Percentiles rank a stretch among this genome's conserved stretches.
Conservation (phyloP, 1,140 invertebrate species). For the Achatina immaculata region DNA sequence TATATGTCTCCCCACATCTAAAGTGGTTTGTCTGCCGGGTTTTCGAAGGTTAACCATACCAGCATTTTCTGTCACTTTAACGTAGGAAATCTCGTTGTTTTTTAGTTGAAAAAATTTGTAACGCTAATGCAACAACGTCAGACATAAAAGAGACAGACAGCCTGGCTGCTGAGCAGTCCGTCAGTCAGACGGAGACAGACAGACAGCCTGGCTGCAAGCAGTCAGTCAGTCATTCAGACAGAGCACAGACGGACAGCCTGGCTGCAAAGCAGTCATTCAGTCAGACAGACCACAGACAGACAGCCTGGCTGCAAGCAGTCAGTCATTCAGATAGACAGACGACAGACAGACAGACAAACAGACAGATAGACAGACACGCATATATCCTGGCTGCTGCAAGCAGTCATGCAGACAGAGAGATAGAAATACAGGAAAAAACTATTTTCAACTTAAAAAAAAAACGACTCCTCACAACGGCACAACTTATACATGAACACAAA, state of each 20-base stretch:
- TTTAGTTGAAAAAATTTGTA: too few species aligned
- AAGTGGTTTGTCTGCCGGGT: too few species aligned
- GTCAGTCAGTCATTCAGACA: not conserved
- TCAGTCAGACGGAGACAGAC: not conserved
- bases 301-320: not conserved
- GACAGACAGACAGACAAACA: too few species aligned
- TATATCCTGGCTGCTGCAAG: not conserved
- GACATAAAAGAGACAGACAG: slow-evolving; percentile 6
- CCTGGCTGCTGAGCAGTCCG: not conserved
- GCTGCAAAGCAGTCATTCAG: not conserved
- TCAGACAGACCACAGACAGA: not conserved
- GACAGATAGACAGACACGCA: too few species aligned
- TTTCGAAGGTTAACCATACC: too few species aligned
- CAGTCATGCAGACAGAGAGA: not conserved
- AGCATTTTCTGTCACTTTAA: too few species aligned
- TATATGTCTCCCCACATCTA: too few species aligned
- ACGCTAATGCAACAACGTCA: too few species aligned
- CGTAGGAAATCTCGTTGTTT: too few species aligned
- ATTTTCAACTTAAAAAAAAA: not conserved
- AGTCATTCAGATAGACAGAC: too few species aligned
- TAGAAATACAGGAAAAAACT: not conserved
- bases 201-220: not conserved
- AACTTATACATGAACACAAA: too few species aligned
- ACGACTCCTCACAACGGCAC: too few species aligned
- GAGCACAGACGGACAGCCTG: slow-evolving; percentile 1